phyloP scores from a whole-genome alignment of 2,797 vertebrate species.

The Hemitrygon akajei region DNA sequence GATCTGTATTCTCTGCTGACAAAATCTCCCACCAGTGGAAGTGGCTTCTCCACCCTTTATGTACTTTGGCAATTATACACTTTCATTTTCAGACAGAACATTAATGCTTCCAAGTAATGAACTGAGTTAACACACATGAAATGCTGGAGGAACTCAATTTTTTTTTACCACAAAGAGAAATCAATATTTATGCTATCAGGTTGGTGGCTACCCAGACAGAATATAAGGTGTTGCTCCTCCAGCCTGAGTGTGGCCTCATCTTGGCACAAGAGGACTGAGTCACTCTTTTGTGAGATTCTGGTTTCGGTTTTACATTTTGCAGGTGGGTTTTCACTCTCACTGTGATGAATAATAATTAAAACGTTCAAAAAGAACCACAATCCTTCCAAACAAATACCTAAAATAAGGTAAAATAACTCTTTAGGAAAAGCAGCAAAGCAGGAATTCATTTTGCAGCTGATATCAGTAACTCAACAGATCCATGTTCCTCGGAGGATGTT shows the following conservation, averaged over 20 bases:
- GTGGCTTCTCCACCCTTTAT: not conserved
- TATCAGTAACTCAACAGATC: not conserved
- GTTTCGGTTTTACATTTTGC: not conserved
- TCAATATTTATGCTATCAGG: no score
- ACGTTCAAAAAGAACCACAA: not conserved
- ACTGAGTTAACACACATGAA: not conserved
- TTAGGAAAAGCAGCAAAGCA: not conserved
- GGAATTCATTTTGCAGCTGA: not conserved
- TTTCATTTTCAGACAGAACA: not conserved
- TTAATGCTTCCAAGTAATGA: not conserved
- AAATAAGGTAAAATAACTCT: not conserved
- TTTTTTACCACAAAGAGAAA: no score
- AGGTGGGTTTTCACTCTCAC: not conserved
- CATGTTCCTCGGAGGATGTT: not conserved
- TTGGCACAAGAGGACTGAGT: not conserved
- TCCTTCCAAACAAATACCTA: not conserved
- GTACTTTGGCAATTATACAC: no score
- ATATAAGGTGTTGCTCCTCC: no score
- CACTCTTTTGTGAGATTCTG: not conserved
- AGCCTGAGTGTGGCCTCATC: no score
- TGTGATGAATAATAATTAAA: not conserved
- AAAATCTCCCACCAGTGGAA: not conserved
- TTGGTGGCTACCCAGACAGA: no score
- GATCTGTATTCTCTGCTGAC: not conserved
- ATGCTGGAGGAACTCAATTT: no score